Evolutionary conservation across 2,113 vertebrate species (phyloP), one percentile per base, ranked within the genome.

Genomic region (Oceanodroma tethys): DNA sequence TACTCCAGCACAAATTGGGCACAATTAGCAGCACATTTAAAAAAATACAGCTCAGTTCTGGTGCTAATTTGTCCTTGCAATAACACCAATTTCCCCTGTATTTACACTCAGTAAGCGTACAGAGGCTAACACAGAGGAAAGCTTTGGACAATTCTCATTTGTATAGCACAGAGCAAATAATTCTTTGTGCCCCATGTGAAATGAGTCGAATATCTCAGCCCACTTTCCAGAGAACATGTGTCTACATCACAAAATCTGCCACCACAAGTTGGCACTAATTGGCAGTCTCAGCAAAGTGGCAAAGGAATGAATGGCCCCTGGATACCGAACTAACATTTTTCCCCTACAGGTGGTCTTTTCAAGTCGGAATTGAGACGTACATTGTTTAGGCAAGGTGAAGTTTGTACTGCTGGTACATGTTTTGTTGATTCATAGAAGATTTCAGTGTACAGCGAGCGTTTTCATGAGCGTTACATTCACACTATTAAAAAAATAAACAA

Each of bases 251-350:
- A 97, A 97, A 98, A 97, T 97, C 97, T 98, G 97, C 97, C 97
- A 98, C 97, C 97, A 98, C 97, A 97, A 97, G 97, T 97, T 98
- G 97, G 97, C 97, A 98, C 96, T 98, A 98, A 98, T 98, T 98
- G 97, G 97, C 96, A 96, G 96, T 25, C 96, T 97, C 96, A 97
- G 96, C 95, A 81, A 97, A 98, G 97, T 97, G 96, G 97, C 97
- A 97, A 97, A 97, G 96, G 90, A 96, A 98, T 97, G 97, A 98
- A 97, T 97, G 95, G 96, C 70, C 96, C 96, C 96, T 97, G 96
- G 97, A 97, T 93, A 98, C 91, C 95, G 92, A 98, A 97, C 97
- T 98, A 97, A 98, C 97, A 97, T 98, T 98, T 97, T 96, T 93
- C 97, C 94, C 97, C 97, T 97, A 98, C 97, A 98, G 97, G 97